Conservation (phyloP, 1,140 invertebrate species). For the Lepidurus apus region DNA sequence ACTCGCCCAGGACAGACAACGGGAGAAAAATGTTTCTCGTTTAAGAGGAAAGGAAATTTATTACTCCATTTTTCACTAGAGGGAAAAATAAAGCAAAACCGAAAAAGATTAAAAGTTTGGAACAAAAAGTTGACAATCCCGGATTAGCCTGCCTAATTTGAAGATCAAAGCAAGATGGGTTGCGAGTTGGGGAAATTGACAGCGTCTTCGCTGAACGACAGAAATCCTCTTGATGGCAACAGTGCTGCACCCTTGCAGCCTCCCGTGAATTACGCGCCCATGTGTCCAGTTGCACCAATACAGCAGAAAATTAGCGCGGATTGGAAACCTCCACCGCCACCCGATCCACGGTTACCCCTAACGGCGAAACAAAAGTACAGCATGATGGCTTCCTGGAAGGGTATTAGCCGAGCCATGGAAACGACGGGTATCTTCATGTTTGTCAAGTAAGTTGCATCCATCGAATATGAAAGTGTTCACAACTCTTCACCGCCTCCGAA, state of each 20-base stretch:
- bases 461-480: background rate
- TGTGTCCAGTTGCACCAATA: background rate
- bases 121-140: background rate
- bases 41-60: no score
- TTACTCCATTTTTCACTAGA: no score
- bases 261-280: background rate
- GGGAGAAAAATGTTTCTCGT: no score
- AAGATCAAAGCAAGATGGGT: slow-evolving; percentile 1
- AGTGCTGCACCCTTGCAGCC: background rate
- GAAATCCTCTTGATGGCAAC: background rate
- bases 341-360: slow-evolving; percentile 71
- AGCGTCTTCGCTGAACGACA: background rate
- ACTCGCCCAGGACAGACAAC: no score
- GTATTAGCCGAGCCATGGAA: slow-evolving; percentile 76
- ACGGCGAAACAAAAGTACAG: slow-evolving; percentile 79
- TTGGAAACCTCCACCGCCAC: slow-evolving; percentile 36
- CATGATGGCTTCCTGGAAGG: slow-evolving; percentile 84
- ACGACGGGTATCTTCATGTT: slow-evolving; percentile 84
- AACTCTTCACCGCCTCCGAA: background rate
- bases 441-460: slow-evolving; percentile 65
- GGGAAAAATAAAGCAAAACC: no score
- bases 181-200: slow-evolving; percentile 21
- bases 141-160: background rate
- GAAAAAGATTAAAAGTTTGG: background rate
- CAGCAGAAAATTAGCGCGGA: background rate